Percentiles rank a stretch among this genome's conserved stretches.
Evolutionary conservation across 2,797 vertebrate species (phyloP).

Genomic region (Petrocephalus schoutedeni): DNA sequence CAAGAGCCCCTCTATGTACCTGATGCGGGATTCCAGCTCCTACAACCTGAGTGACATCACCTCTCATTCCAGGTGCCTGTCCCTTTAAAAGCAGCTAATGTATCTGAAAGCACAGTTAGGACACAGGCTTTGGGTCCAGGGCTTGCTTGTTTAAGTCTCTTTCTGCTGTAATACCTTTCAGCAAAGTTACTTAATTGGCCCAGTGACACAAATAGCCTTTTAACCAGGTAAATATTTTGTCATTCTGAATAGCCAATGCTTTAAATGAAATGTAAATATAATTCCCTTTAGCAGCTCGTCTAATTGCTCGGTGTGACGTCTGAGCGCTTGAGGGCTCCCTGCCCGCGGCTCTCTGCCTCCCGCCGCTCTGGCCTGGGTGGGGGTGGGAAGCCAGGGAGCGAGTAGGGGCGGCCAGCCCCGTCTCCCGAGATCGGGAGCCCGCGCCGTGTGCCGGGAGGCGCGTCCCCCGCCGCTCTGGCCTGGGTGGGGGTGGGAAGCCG

Average conservation of each 20-base stretch:
- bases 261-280: background rate
- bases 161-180: background rate
- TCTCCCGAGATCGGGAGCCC: too few relatives aligned
- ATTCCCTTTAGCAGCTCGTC: background rate
- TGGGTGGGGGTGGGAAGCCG: background rate
- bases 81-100: constrained; percentile 31
- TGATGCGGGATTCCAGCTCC: constrained; percentile 68
- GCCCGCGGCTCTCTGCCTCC: background rate
- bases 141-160: background rate
- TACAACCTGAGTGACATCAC: constrained; percentile 73
- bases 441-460: too few relatives aligned
- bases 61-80: constrained; percentile 75
- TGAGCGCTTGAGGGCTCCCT: background rate
- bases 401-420: background rate
- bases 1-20: constrained; percentile 68
- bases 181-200: background rate
- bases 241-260: background rate
- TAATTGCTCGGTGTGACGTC: background rate
- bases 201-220: background rate
- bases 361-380: background rate
- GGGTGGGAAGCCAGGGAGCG: background rate
- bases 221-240: background rate
- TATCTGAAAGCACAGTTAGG: background rate
- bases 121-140: background rate
- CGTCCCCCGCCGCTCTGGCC: background rate